Percentiles rank a stretch among this genome's conserved stretches.
phyloP scores from a whole-genome alignment of 1,140 invertebrate genomes.

The Tetragnatha versicolor region DNA sequence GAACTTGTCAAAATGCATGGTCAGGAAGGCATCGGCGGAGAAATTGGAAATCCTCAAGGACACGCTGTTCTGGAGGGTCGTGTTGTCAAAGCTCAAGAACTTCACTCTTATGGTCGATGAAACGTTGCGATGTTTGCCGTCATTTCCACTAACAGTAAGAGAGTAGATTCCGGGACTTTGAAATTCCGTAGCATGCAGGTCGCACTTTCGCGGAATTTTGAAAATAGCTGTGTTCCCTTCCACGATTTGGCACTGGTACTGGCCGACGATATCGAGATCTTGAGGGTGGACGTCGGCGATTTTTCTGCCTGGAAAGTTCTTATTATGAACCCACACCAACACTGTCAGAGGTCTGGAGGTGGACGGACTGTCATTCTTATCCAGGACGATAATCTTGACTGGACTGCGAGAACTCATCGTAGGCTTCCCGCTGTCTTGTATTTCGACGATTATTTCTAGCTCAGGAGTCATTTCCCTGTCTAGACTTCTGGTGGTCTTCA shows the following conservation, averaged over 20 bases:
- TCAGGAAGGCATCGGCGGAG: constrained; percentile 76
- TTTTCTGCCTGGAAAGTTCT: constrained; percentile 72
- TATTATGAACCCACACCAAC: constrained; percentile 79
- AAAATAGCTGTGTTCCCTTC: constrained; percentile 69
- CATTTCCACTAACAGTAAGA: constrained; percentile 83
- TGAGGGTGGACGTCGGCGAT: constrained; percentile 90
- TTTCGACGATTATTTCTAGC: constrained; percentile 79
- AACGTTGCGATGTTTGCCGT: constrained; percentile 85
- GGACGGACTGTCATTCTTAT: constrained; percentile 92
- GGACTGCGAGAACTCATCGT: constrained; percentile 79
- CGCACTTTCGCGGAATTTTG: constrained; percentile 77
- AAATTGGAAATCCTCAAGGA: constrained; percentile 77
- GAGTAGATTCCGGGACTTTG: constrained; percentile 65
- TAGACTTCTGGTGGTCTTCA: constrained; percentile 66
- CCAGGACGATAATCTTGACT: constrained; percentile 79
- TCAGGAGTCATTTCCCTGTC: constrained; percentile 68
- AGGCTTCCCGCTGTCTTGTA: constrained; percentile 87
- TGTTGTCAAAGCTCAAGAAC: constrained; percentile 80
- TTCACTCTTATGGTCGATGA: constrained; percentile 82
- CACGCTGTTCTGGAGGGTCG: constrained; percentile 82
- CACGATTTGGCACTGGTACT: constrained; percentile 84
- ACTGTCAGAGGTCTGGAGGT: constrained; percentile 81
- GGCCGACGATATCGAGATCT: constrained; percentile 84
- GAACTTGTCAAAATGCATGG: constrained; percentile 76
- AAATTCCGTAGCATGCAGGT: constrained; percentile 70